Evolutionary conservation across 2,888 invertebrate species (phyloP), one percentile per base, ranked within the genome.

Genomic region (Amiota minor): DNA sequence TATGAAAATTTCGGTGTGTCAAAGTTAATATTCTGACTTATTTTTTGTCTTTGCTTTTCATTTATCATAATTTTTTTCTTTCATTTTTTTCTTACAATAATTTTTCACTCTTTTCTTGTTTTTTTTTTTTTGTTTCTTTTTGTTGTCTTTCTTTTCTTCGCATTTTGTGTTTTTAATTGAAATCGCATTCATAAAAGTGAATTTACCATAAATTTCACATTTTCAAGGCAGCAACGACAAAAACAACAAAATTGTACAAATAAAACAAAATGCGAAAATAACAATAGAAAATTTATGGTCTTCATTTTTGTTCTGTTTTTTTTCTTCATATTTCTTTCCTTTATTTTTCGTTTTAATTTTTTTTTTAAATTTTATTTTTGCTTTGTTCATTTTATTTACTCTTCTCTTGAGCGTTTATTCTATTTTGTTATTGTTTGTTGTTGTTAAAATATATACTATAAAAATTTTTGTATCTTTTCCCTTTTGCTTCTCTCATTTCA

Each of bases 261-360:
- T 20, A 59, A n/a, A 16, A 53, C 16, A 55, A 45, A 70, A 18
- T 18, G 56, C 14, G 12, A 20, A 50, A 35, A 64, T 62, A 71
- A 64, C 64, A 62, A 71, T 71, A 70, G 70, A 59, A 16, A 70
- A 70, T 70, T 70, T 70, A 70, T 70, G 70, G 70, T 47, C 59
- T 70, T 59, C 70, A 59, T 70, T 70, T 56, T 59, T 20, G n/a
- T 50, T 35, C 47, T 59, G n/a, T 45, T 16, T 59, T 18, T 46
- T 47, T 46, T 59, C 59, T 70, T 55, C 55, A 18, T 47, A 46
- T 67, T 20, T 45, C 18, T 18, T 46, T 47, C 16, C 9, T 18
- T 47, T 65, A 45, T 45, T 53, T 50, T 50, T 69, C 8, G 11
- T 47, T 9, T 53, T 69, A 2, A 8, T 35, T 53, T 64, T 35